phyloP scores from a whole-genome alignment of 2,888 invertebrate genomes.

The Cheilosia soror region DNA sequence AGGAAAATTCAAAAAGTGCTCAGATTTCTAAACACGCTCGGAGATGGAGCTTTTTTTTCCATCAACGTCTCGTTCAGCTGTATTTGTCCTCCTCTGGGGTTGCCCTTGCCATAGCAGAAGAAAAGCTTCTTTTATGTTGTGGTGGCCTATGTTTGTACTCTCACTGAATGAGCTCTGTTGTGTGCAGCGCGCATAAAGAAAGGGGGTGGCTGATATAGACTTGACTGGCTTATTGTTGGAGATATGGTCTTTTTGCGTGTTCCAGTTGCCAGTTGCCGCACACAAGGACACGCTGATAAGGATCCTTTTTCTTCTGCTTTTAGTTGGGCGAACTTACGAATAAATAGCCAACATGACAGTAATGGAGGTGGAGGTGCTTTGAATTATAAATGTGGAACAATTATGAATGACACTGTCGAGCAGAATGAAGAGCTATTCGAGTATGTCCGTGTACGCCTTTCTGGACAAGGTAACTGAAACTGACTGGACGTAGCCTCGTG shows the following conservation, averaged over 20 bases:
- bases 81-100: constrained; percentile 44
- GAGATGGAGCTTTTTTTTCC: constrained; percentile 52
- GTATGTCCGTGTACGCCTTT: not conserved
- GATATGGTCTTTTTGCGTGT: constrained; percentile 73
- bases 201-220: constrained; percentile 58
- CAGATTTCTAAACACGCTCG: constrained; percentile 50
- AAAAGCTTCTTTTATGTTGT: constrained; percentile 58
- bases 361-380: constrained; percentile 26
- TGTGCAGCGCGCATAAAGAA: constrained; percentile 39
- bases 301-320: constrained; percentile 38
- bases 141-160: constrained; percentile 41
- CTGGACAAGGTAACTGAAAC: not conserved
- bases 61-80: not conserved
- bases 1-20: constrained; percentile 66
- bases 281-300: constrained; percentile 68
- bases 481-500: not conserved
- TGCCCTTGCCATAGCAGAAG: constrained; percentile 21
- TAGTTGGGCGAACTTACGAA: constrained; percentile 46
- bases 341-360: constrained; percentile 56
- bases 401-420: constrained; percentile 51
- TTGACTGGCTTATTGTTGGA: constrained; percentile 72
- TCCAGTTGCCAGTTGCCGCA: constrained; percentile 54
- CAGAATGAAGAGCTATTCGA: not conserved
- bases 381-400: constrained; percentile 66
- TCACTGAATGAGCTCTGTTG: constrained; percentile 60